A percentile compares a stretch with the other conserved stretches of the same genome.
These are phyloP conservation scores for Laterallus jamaicensis DNA, from an alignment of 2,113 vertebrate genomes.

Conservation along the genomic window DNA sequence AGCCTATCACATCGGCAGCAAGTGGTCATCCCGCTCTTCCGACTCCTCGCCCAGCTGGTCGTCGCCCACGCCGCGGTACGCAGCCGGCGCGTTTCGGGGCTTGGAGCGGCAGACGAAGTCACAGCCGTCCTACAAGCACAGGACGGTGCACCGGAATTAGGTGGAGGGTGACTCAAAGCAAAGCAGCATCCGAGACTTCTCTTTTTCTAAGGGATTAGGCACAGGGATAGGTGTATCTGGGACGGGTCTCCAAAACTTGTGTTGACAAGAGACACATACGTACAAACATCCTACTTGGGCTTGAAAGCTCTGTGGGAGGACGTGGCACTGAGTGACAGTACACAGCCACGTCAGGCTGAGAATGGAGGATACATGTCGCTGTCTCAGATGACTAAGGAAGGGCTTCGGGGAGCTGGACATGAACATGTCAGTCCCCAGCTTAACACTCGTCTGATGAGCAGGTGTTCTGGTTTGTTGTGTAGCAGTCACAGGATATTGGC, in stretches of 20 bases:
- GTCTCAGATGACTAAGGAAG: neutral
- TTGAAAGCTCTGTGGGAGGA: neutral
- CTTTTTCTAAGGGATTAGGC: neutral
- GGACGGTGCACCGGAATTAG: neutral
- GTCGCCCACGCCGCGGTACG: slow-evolving; percentile 84
- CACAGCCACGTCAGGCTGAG: neutral
- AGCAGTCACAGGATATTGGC: neutral
- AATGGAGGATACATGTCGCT: neutral
- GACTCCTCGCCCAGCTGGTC: slow-evolving; percentile 89
- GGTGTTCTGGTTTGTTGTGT: neutral
- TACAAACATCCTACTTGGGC: rapidly evolving
- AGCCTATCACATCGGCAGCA: slow-evolving; percentile 80
- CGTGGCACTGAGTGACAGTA: neutral
- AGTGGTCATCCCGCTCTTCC: slow-evolving; percentile 94
- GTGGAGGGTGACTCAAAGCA: neutral
- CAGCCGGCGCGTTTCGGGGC: slow-evolving; percentile 78
- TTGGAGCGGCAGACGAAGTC: slow-evolving; percentile 93
- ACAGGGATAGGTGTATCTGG: neutral
- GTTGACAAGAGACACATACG: neutral
- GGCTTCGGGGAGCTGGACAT: neutral
- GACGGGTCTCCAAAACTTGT: neutral
- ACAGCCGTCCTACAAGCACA: slow-evolving; percentile 88
- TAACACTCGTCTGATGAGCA: neutral
- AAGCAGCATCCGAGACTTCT: neutral
- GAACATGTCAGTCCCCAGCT: neutral